Conservation (phyloP, 2,888 invertebrate genomes). For the Saturnia pavonia region DNA sequence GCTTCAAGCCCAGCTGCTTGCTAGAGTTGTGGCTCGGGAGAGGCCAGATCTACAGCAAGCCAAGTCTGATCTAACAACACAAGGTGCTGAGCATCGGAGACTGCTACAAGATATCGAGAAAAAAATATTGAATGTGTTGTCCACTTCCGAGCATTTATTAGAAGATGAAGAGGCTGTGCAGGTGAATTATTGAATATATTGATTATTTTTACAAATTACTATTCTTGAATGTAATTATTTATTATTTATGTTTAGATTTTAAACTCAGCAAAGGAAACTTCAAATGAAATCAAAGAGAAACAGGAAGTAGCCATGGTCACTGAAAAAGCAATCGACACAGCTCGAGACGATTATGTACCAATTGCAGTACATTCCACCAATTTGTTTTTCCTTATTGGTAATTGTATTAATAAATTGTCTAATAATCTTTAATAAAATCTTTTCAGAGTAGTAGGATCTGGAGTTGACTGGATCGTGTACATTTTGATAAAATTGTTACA, state of each 20-base stretch:
- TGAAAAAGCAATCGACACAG: slow-evolving; percentile 93
- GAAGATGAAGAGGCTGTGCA: slow-evolving; percentile 96
- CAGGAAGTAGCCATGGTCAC: slow-evolving; percentile 94
- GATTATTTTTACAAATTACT: background rate
- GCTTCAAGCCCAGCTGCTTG: slow-evolving; percentile 93
- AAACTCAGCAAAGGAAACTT: slow-evolving; percentile 93
- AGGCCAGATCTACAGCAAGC: slow-evolving; percentile 95
- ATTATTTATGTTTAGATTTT: slow-evolving; percentile 80
- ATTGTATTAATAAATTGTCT: slow-evolving; percentile 22
- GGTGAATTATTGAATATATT: slow-evolving; percentile 41
- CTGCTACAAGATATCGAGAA: slow-evolving; percentile 94
- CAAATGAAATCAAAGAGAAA: slow-evolving; percentile 95
- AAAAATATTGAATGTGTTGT: slow-evolving; percentile 87
- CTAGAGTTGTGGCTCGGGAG: slow-evolving; percentile 95
- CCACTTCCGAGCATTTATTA: slow-evolving; percentile 80
- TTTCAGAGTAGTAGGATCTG: too few relatives aligned
- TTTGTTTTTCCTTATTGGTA: slow-evolving; percentile 94
- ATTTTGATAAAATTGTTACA: too few relatives aligned
- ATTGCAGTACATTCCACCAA: slow-evolving; percentile 95
- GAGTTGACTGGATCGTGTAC: too few relatives aligned
- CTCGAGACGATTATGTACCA: slow-evolving; percentile 92
- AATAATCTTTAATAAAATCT: too few relatives aligned
- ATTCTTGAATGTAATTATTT: slow-evolving; percentile 5
- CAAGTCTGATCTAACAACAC: slow-evolving; percentile 92
- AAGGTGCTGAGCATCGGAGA: slow-evolving; percentile 92